Percentiles rank a stretch among this genome's conserved stretches.
Conservation (phyloP, 2,113 vertebrate genomes). For the Hemicordylus capensis region DNA sequence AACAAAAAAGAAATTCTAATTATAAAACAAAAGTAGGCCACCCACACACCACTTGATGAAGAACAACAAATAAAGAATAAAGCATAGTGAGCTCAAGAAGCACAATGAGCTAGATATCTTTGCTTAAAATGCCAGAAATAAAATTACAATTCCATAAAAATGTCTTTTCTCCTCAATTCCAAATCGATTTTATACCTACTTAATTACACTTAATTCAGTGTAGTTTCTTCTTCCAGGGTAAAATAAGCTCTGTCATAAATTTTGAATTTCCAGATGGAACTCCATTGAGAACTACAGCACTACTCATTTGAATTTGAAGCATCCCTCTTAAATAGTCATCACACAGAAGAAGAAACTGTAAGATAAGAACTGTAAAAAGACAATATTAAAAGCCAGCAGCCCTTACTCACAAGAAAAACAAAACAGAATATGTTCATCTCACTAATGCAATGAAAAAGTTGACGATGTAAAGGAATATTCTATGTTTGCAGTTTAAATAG, state of each 20-base stretch:
- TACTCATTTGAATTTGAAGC: neutral
- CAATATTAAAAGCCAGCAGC: neutral
- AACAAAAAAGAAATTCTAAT: constrained; percentile 33
- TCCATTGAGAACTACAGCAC: neutral
- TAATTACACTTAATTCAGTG: neutral
- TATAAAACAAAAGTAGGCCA: neutral
- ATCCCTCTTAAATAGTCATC: neutral
- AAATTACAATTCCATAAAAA: neutral
- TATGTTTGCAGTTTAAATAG: neutral
- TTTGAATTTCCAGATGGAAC: neutral
- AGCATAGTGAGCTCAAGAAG: neutral
- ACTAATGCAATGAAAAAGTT: neutral
- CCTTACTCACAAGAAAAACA: constrained; percentile 31
- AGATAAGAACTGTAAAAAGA: constrained; percentile 4
- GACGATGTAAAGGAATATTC: neutral
- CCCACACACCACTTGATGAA: neutral
- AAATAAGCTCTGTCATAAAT: neutral
- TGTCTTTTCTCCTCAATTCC: neutral
- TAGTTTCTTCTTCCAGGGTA: neutral
- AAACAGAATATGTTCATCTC: neutral
- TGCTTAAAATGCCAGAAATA: neutral
- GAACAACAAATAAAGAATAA: constrained; percentile 19
- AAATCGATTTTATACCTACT: neutral
- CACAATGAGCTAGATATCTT: neutral
- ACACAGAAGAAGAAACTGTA: neutral